Evolutionary conservation across 2,113 vertebrate genomes (phyloP), one percentile per base, ranked within the genome.

Genomic region (Passer montanus): DNA sequence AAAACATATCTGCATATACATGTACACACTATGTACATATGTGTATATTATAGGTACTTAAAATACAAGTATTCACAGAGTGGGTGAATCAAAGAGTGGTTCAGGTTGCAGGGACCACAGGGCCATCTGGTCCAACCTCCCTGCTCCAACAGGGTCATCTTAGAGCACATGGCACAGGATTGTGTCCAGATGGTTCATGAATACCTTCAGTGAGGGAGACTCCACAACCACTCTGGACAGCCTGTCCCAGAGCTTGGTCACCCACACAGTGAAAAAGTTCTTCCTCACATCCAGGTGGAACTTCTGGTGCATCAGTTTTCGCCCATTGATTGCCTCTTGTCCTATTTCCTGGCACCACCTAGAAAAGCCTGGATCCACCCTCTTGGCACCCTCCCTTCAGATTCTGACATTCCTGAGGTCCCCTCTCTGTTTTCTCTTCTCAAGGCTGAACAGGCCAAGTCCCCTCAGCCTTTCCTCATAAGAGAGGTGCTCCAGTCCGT

Each of bases 311-410:
- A 37, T 67, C 53, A 39, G 7, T 39, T 60, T 67, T 28, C 82
- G 9, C 46, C 53, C 3, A 1, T n/a, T 47, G 19, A 3, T 55
- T 75, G 23, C 11, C 16, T 60, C 47, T 68, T 53, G 13, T 60
- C 20, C 9, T 15, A 4, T 41, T 75, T 39, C 16, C 30, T 0
- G 0, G 33, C 28, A 75, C 24, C 30, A 60, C 33, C 0, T 5
- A 82, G 46, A 23, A 81, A 22, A 52, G 33, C 52, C 44, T 74
- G 52, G 19, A 15, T 74, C 22, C 60, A 30, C 21, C 30, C 14
- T n/a, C 53, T 47, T 60, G 46, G 9, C n/a, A 46, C 24, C 13
- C 13, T 53, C 17, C 26, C 15, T 47, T 27, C 21, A 83, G 30
- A 55, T 76, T 15, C 24, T 67, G 21, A 15, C 11, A 47, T 18